These are phyloP conservation scores for Zelleria hepariella DNA, from an alignment of 2,888 invertebrate species.

Conservation along the genomic window DNA sequence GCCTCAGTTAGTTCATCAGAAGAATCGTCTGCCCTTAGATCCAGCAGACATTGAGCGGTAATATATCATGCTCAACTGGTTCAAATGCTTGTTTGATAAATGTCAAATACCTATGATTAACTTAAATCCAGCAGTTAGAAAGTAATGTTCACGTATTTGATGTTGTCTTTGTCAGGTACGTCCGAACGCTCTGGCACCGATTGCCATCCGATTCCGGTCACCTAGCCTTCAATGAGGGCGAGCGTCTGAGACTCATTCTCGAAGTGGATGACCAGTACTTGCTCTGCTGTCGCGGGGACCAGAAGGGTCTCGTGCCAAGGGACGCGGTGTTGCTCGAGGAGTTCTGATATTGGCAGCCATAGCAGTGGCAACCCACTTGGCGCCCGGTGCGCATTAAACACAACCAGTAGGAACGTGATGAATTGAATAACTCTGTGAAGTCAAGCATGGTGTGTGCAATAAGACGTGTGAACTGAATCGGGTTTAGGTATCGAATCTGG, in stretches of 20 bases:
- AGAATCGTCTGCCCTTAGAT: too few relatives aligned
- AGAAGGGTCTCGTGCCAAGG: constrained; percentile 82
- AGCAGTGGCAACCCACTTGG: constrained; percentile 62
- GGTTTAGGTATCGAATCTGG: neutral
- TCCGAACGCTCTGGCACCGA: constrained; percentile 80
- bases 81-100: too few relatives aligned
- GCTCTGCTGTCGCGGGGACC: constrained; percentile 81
- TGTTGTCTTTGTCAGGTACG: constrained; percentile 59
- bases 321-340: constrained; percentile 75
- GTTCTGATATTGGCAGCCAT: constrained; percentile 62
- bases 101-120: too few relatives aligned
- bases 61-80: too few relatives aligned
- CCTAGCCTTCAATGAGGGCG: constrained; percentile 83
- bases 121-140: too few relatives aligned
- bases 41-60: too few relatives aligned
- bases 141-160: neutral
- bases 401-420: neutral
- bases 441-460: neutral
- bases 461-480: neutral
- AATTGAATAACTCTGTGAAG: neutral
- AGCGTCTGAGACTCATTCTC: constrained; percentile 78
- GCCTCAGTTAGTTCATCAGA: too few relatives aligned
- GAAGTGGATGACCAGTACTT: constrained; percentile 84
- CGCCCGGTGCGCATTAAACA: constrained; percentile 41
- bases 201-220: constrained; percentile 84